Conservation (phyloP, 2,797 vertebrate genomes). For the Parotocinclus haroldoi region DNA sequence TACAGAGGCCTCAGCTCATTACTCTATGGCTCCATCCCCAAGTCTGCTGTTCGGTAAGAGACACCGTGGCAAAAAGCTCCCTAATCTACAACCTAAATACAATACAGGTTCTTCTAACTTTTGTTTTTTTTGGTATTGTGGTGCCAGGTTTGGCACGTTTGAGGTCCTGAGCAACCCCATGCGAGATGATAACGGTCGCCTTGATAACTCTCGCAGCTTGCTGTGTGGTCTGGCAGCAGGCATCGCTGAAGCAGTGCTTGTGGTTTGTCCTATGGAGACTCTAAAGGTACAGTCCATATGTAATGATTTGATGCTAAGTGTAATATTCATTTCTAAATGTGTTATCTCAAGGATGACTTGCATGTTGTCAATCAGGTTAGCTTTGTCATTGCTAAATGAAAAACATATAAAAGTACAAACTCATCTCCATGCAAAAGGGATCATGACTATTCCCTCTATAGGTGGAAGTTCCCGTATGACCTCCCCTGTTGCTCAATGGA, state of each 20-base stretch:
- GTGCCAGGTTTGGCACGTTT: constrained; percentile 74
- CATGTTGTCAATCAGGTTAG: no score
- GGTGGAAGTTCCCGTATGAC: no score
- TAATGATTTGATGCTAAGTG: no score
- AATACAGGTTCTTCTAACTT: no score
- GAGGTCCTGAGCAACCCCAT: constrained; percentile 77
- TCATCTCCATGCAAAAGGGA: no score
- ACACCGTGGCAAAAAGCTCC: neutral
- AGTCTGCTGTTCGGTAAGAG: constrained; percentile 76
- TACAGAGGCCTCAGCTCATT: constrained; percentile 78
- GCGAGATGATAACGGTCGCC: constrained; percentile 69
- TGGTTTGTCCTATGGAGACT: constrained; percentile 80
- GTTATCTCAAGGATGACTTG: no score
- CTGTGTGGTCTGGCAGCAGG: constrained; percentile 74
- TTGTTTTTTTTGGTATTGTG: neutral
- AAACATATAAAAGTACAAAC: no score
- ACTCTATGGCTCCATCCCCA: constrained; percentile 78
- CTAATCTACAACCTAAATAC: neutral
- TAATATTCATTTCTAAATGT: no score
- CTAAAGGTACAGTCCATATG: constrained; percentile 59
- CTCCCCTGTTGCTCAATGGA: no score
- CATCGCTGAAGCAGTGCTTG: constrained; percentile 69
- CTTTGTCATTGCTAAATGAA: no score
- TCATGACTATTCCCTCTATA: no score
- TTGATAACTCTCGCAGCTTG: constrained; percentile 75